phyloP scores from a whole-genome alignment of 1,140 invertebrate genomes.

The Aphaenogaster rudis region DNA sequence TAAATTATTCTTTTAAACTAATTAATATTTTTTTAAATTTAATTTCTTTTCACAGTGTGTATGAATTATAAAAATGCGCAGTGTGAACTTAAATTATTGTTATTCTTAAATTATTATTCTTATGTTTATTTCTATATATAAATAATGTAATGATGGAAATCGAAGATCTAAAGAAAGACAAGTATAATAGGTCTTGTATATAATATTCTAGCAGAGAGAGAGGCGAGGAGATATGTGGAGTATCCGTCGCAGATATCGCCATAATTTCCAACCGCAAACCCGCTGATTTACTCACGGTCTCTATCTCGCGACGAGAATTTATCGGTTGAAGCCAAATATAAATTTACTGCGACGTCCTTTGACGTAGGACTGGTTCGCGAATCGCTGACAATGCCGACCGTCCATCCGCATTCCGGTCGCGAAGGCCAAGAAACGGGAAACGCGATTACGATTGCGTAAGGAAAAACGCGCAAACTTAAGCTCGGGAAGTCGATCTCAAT shows the following conservation, averaged over 20 bases:
- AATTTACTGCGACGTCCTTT: neutral
- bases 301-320: neutral
- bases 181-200: neutral
- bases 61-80: neutral
- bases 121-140: neutral
- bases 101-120: constrained; percentile 13
- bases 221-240: neutral
- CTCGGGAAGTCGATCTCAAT: constrained; percentile 17
- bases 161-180: neutral
- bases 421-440: constrained; percentile 26
- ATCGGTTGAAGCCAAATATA: constrained; percentile 4
- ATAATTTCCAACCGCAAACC: neutral
- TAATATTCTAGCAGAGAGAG: neutral
- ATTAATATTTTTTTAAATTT: no score
- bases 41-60: no score
- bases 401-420: constrained; percentile 49
- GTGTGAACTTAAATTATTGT: no score
- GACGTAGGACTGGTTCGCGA: neutral
- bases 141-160: neutral
- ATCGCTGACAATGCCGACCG: constrained; percentile 7
- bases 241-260: neutral
- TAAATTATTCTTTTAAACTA: no score
- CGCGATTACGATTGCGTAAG: constrained; percentile 21
- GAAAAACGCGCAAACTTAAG: neutral
- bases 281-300: neutral